Evolutionary conservation across 2,888 invertebrate genomes (phyloP).

Genomic region (Chloromyia formosa): DNA sequence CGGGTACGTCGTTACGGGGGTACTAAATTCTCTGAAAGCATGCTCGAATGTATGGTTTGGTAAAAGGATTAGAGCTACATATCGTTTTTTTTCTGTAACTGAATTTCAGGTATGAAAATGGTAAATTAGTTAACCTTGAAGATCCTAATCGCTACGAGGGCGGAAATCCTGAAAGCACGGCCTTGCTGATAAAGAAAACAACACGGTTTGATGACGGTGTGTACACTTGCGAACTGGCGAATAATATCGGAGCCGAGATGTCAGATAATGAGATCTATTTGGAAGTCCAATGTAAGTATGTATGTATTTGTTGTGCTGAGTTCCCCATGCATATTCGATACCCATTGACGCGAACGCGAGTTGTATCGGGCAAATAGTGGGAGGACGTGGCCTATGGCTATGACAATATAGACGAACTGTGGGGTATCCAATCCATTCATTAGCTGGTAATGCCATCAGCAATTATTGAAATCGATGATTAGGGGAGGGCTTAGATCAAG

Average conservation of each 20-base stretch:
- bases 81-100: constrained; percentile 3
- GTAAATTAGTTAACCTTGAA: constrained; percentile 68
- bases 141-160: constrained; percentile 74
- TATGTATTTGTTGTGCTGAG: background rate
- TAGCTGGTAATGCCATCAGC: constrained; percentile 9
- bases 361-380: background rate
- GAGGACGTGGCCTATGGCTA: background rate
- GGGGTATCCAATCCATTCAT: constrained; percentile 24
- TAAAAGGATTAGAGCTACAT: background rate
- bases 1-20: background rate
- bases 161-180: constrained; percentile 78
- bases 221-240: constrained; percentile 83
- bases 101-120: constrained; percentile 73
- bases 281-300: constrained; percentile 82
- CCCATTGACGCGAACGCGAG: too few relatives aligned
- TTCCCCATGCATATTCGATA: too few relatives aligned
- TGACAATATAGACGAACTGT: background rate
- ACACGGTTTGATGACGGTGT: constrained; percentile 82
- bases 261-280: constrained; percentile 79
- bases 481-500: background rate
- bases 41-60: background rate
- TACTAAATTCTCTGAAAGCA: background rate
- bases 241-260: constrained; percentile 79
- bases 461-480: constrained; percentile 12
- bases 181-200: constrained; percentile 79